A percentile compares a stretch with the other conserved stretches of the same genome.
These are phyloP conservation scores for Panulirus ornatus DNA, from an alignment of 1,140 invertebrate genomes.

Conservation along the genomic window DNA sequence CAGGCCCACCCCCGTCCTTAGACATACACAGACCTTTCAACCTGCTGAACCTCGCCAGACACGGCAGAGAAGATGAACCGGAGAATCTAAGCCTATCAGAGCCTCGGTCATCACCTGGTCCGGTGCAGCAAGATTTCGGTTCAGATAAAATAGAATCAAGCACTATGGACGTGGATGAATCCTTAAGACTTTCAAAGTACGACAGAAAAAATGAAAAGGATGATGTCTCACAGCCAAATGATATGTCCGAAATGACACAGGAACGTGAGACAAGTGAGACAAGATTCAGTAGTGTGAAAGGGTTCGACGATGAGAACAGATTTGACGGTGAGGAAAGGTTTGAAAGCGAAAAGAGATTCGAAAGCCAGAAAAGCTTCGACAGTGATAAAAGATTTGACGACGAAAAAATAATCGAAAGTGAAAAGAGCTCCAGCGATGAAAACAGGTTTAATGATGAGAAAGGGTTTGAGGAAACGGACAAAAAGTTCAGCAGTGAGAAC, in stretches of 20 bases:
- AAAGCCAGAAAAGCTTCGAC: conserved; percentile 37
- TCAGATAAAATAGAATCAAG: conserved; percentile 25
- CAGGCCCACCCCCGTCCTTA: conserved; percentile 70
- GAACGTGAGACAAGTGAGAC: conserved; percentile 33
- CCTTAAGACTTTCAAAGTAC: conserved; percentile 45
- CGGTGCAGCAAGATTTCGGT: conserved; percentile 31
- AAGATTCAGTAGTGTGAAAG: conserved; percentile 30
- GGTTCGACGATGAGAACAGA: conserved; percentile 41
- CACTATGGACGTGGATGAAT: conserved; percentile 66
- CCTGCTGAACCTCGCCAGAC: conserved; percentile 53
- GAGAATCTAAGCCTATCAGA: conserved; percentile 74
- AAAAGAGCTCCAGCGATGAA: conserved; percentile 16
- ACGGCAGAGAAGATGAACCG: conserved; percentile 64
- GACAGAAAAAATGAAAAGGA: conserved; percentile 35
- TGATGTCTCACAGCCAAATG: conserved; percentile 20
- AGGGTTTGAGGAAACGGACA: conserved; percentile 18
- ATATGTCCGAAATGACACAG: conserved; percentile 38
- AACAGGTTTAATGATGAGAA: conserved; percentile 38
- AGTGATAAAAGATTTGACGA: conserved; percentile 32
- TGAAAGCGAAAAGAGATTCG: conserved; percentile 41
- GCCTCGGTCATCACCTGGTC: conserved; percentile 42
- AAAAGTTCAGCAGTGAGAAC: conserved; percentile 29
- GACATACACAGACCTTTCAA: conserved; percentile 69
- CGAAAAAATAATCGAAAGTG: conserved; percentile 26
- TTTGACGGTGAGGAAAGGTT: conserved; percentile 56